Base-by-base conservation (phyloP, 2,797 vertebrate genomes). In the Oryzias sinensis region DNA sequence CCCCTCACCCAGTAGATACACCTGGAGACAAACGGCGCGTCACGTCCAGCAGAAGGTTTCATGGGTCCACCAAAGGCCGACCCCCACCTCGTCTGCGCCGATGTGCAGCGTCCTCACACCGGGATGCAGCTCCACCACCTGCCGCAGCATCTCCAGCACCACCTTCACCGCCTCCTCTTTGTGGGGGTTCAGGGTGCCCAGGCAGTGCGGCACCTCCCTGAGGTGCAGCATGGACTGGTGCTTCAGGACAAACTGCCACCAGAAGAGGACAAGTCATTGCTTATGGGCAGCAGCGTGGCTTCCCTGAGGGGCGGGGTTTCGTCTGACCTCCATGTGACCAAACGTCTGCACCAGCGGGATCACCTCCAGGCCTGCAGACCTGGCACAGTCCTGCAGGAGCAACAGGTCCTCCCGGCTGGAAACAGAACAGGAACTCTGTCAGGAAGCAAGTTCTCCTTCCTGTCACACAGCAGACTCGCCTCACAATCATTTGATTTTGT, bases 261-360 rank as follows among this genome's bases (percentile, higher is more conserved):
- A 68, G 42, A 66, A 49, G 9, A 37, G 25, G 14, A 11, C 20
- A 42, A 65, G 11, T 13, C 15, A 42, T 42, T 6, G 6, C n/a
- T 44, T 3, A 44, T 9, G 5, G 20, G 17, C 16, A 8, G 17
- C 20, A 20, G 11, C 20, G 6, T 33, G 3, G 24, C 14, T 2
- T n/a, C 13, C 22, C 3, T 15, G 20, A 22, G 44, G 15, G 3
- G 29, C 27, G 18, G 5, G 6, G 15, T 15, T 57, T 14, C 37
- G 48, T 17, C 91, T 92, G 74, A 98, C 97, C 93, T 99, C 97
- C 94, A 98, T 94, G 87, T 99, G 97, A 51, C 97, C 97, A 51
- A 97, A 98, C 0, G 93, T 97, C 89, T 99, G 97, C 57, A 99
- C 92, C 29, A 99, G 84, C 1, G 97, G 97, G 72, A 98, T 90